phyloP scores from a whole-genome alignment of 2,888 invertebrate species.

The Poecilus cupreus region DNA sequence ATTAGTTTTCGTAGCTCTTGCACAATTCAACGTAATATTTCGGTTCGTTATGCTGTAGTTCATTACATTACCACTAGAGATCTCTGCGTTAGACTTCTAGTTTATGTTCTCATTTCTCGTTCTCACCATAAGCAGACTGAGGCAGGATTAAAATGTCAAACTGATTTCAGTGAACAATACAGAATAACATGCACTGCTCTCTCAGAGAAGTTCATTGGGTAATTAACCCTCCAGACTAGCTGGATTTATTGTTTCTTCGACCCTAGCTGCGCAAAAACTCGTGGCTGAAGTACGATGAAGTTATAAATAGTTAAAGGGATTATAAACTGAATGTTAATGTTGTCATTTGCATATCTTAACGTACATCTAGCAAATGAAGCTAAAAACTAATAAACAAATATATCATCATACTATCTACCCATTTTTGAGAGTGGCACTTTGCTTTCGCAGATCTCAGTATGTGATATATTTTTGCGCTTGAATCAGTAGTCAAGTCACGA shows the following conservation, averaged over 20 bases:
- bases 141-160: slow-evolving; percentile 7
- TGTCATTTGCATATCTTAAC: too few relatives aligned
- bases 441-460: too few relatives aligned
- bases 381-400: too few relatives aligned
- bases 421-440: too few relatives aligned
- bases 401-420: too few relatives aligned
- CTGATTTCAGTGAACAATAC: neutral
- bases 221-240: neutral
- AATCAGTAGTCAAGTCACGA: too few relatives aligned
- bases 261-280: neutral
- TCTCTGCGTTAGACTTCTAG: too few relatives aligned
- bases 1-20: neutral
- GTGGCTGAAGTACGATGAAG: neutral
- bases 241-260: neutral
- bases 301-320: neutral
- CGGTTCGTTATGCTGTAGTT: neutral
- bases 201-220: neutral
- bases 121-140: too few relatives aligned
- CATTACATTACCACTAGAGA: too few relatives aligned
- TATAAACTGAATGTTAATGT: neutral
- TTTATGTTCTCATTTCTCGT: too few relatives aligned
- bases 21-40: slow-evolving; percentile 4
- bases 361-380: too few relatives aligned
- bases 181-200: neutral
- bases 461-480: too few relatives aligned